phyloP scores from a whole-genome alignment of 2,113 vertebrate species.

The Sisor rabdophorus region DNA sequence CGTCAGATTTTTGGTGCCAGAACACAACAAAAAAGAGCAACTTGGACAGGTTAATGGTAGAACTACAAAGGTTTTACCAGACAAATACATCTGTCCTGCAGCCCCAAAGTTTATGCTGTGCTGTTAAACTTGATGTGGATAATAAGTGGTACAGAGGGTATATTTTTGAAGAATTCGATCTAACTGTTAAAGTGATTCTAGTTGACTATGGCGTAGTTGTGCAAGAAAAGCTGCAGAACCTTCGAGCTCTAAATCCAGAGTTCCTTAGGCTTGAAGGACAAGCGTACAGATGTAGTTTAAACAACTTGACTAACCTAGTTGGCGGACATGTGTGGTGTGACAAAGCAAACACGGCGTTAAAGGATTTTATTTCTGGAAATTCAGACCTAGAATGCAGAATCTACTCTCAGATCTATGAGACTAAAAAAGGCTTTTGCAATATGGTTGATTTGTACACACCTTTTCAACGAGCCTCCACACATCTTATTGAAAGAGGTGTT shows the following conservation, averaged over 20 bases:
- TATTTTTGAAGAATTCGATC: conserved; percentile 56
- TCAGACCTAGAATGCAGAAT: conserved; percentile 70
- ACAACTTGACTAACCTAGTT: conserved; percentile 59
- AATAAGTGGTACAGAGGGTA: conserved; percentile 78
- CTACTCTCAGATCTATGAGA: conserved; percentile 61
- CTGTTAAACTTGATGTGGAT: conserved; percentile 69
- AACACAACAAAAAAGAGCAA: conserved; percentile 59
- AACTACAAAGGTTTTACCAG: conserved; percentile 75
- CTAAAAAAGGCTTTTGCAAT: conserved; percentile 64
- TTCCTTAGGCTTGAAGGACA: conserved; percentile 74
- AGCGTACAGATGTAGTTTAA: conserved; percentile 80
- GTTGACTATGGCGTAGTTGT: conserved; percentile 77
- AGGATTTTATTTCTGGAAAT: conserved; percentile 59
- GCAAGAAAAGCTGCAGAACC: conserved; percentile 63
- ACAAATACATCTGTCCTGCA: conserved; percentile 61
- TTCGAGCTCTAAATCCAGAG: conserved; percentile 71
- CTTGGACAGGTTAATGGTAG: conserved; percentile 74
- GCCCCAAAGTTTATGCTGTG: conserved; percentile 66
- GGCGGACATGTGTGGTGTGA: conserved; percentile 60
- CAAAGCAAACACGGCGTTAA: conserved; percentile 58
- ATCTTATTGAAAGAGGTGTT: conserved; percentile 61
- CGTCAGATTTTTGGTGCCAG: conserved; percentile 84
- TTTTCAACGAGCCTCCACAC: conserved; percentile 57
- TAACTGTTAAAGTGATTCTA: conserved; percentile 65
- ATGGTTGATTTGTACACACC: conserved; percentile 75